These are phyloP conservation scores for Caerostris darwini DNA, from an alignment of 1,140 invertebrate genomes.

Conservation along the genomic window DNA sequence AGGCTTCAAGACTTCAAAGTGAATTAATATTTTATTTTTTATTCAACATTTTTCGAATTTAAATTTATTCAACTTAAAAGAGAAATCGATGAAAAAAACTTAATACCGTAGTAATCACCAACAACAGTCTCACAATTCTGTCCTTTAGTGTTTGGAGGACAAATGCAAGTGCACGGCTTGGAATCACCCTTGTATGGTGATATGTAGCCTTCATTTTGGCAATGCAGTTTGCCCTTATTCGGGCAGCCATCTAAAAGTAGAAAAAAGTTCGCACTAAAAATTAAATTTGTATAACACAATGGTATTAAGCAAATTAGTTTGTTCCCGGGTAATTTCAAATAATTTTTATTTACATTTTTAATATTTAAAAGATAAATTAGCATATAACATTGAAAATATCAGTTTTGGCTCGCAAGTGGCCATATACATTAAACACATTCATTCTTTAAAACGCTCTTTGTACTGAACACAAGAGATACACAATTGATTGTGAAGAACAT, in stretches of 20 bases:
- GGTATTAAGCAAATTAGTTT: too few relatives aligned
- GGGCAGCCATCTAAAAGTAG: slow-evolving; percentile 72
- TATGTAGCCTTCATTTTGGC: slow-evolving; percentile 78
- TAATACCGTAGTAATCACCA: slow-evolving; percentile 69
- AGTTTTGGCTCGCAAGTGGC: too few relatives aligned
- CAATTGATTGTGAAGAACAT: too few relatives aligned
- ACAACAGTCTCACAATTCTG: slow-evolving; percentile 73
- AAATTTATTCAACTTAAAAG: background rate
- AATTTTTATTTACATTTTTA: too few relatives aligned
- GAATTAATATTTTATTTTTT: background rate
- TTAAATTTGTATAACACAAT: too few relatives aligned
- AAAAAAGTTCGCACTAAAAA: background rate
- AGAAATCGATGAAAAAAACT: background rate
- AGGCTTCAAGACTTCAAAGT: too few relatives aligned
- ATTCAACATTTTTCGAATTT: background rate
- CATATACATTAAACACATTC: too few relatives aligned
- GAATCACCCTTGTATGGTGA: slow-evolving; percentile 50
- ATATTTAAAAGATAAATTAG: too few relatives aligned
- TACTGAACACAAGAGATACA: too few relatives aligned
- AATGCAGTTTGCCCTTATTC: slow-evolving; percentile 63
- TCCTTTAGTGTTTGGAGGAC: slow-evolving; percentile 78
- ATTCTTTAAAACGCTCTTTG: too few relatives aligned
- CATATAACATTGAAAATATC: too few relatives aligned
- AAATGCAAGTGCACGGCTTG: slow-evolving; percentile 73
- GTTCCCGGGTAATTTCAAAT: too few relatives aligned